A percentile compares a stretch with the other conserved stretches of the same genome.
phyloP scores from a whole-genome alignment of 2,888 invertebrate genomes.

The Cecidostiba fungosa region DNA sequence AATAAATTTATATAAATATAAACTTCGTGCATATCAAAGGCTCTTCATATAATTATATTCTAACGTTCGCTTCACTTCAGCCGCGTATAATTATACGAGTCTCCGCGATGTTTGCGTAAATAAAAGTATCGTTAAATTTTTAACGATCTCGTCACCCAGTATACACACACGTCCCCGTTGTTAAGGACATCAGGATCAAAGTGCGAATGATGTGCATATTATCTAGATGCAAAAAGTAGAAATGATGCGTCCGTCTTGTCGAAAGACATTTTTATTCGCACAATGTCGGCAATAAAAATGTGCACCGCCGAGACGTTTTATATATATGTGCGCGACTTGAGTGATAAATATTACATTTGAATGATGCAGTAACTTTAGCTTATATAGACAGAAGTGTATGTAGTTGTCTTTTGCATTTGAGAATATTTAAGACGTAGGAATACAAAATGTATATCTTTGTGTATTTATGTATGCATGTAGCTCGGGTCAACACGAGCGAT shows the following conservation, averaged over 20 bases:
- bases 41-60: background rate
- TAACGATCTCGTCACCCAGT: constrained; percentile 1
- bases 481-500: too few species aligned
- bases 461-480: too few species aligned
- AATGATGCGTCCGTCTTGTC: background rate
- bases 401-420: background rate
- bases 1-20: background rate
- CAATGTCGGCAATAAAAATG: background rate
- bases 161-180: background rate
- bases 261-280: background rate
- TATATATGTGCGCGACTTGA: background rate
- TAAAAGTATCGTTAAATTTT: constrained; percentile 17
- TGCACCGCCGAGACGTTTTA: background rate
- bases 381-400: too few species aligned
- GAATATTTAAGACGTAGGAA: background rate
- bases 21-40: background rate
- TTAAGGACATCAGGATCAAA: background rate
- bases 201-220: background rate
- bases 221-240: constrained; percentile 3
- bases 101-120: background rate
- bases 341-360: background rate
- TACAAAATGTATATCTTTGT: too few species aligned
- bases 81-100: background rate
- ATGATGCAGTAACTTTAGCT: background rate
- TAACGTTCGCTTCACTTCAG: background rate